Evolutionary conservation across 2,113 vertebrate genomes (phyloP).

Genomic region (Pogonocichla stellata): DNA sequence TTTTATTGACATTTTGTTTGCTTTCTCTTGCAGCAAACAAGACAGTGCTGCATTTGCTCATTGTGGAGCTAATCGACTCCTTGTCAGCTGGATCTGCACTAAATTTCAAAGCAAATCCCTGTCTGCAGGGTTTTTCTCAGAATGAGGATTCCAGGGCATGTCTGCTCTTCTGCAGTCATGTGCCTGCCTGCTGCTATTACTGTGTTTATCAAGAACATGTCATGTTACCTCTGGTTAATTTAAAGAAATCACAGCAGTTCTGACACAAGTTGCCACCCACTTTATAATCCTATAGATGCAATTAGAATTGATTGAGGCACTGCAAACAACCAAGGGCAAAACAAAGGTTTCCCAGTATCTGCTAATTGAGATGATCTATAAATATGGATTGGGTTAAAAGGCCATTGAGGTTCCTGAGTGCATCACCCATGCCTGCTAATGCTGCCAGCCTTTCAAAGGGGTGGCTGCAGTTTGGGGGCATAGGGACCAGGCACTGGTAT

Average conservation of each 20-base stretch:
- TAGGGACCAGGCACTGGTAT: background rate
- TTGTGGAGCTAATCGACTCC: slow-evolving; percentile 54
- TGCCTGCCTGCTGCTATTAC: background rate
- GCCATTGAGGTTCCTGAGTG: background rate
- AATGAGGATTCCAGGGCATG: slow-evolving; percentile 12
- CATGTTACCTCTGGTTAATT: slow-evolving; percentile 11
- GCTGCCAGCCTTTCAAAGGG: background rate
- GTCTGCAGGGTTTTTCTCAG: slow-evolving; percentile 19
- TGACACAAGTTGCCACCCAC: slow-evolving; percentile 36
- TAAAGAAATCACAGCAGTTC: slow-evolving; percentile 40
- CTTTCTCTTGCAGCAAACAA: slow-evolving; percentile 60
- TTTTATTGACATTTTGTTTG: slow-evolving; percentile 64
- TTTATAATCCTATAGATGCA: slow-evolving; percentile 41
- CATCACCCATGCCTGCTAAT: background rate
- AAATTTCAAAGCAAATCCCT: slow-evolving; percentile 44
- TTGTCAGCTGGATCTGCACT: slow-evolving; percentile 60
- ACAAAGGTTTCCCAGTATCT: slow-evolving; percentile 32
- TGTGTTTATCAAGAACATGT: background rate
- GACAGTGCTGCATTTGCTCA: slow-evolving; percentile 61
- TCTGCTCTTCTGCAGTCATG: background rate
- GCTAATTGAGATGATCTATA: slow-evolving; percentile 50
- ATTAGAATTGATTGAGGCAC: slow-evolving; percentile 55
- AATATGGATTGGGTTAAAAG: slow-evolving; percentile 49
- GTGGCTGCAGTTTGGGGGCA: background rate
- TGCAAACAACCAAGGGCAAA: slow-evolving; percentile 48